phyloP scores from a whole-genome alignment of 1,140 invertebrate genomes.

The Drosophila sulfurigaster region DNA sequence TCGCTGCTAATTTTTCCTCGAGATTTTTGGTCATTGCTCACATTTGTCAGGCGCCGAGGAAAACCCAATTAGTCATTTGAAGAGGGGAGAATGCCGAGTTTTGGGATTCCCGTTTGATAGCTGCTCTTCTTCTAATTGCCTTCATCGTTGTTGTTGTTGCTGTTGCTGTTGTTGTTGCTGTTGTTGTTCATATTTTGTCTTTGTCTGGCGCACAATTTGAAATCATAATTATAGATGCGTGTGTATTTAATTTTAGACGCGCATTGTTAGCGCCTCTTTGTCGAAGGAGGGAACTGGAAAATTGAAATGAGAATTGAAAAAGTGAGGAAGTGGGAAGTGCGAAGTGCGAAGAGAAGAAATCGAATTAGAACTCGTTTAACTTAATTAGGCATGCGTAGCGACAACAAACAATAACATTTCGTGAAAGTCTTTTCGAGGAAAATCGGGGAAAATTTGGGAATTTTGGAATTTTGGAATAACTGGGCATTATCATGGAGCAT shows the following conservation, averaged over 20 bases:
- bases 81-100: constrained; percentile 15
- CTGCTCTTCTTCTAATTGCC: constrained; percentile 10
- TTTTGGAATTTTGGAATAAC: constrained; percentile 39
- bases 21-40: constrained; percentile 28
- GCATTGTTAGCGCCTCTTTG: constrained; percentile 33
- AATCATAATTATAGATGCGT: constrained; percentile 58
- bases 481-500: constrained; percentile 65
- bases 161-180: constrained; percentile 18
- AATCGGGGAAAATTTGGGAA: constrained; percentile 15
- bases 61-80: constrained; percentile 79
- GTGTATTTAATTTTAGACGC: constrained; percentile 48
- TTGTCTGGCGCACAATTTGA: constrained; percentile 43
- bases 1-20: constrained; percentile 14
- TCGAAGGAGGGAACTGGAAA: constrained; percentile 13
- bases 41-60: constrained; percentile 61
- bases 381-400: constrained; percentile 53
- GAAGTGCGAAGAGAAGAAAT: neutral
- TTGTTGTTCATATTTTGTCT: constrained; percentile 56
- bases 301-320: constrained; percentile 17
- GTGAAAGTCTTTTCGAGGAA: constrained; percentile 1
- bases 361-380: constrained; percentile 44
- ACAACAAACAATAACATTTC: constrained; percentile 41
- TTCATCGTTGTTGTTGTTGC: neutral
- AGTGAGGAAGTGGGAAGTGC: neutral
- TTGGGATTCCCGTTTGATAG: constrained; percentile 34